Conservation (phyloP, 1,140 invertebrate species). For the Drosophila sproati region DNA sequence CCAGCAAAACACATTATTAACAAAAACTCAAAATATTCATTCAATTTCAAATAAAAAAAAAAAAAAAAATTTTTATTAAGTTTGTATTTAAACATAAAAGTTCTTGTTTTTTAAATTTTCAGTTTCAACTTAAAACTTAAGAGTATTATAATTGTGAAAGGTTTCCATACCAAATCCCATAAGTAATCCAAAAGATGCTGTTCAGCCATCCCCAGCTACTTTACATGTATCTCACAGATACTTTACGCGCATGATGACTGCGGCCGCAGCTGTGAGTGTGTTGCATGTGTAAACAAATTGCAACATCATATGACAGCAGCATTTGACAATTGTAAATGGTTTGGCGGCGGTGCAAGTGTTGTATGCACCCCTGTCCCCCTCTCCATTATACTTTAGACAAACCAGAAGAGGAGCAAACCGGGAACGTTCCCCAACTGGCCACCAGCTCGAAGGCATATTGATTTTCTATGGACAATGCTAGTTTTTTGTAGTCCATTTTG, state of each 20-base stretch:
- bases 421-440: conserved; percentile 29
- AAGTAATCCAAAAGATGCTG: conserved; percentile 13
- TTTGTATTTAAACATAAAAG: too few relatives aligned
- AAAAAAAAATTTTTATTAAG: neutral
- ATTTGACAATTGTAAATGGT: conserved; percentile 82
- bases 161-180: conserved; percentile 26
- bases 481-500: conserved; percentile 4
- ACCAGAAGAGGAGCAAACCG: conserved; percentile 8
- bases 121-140: too few relatives aligned
- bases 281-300: conserved; percentile 78
- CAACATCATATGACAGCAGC: conserved; percentile 77
- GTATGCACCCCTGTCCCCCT: conserved; percentile 11
- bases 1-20: neutral
- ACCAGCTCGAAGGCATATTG: conserved; percentile 21
- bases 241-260: conserved; percentile 34
- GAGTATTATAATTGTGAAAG: conserved; percentile 17
- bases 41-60: neutral
- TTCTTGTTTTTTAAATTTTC: too few relatives aligned
- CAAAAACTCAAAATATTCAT: neutral
- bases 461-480: conserved; percentile 2
- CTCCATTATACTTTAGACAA: conserved; percentile 6
- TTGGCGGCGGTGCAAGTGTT: conserved; percentile 56
- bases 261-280: conserved; percentile 19
- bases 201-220: conserved; percentile 22
- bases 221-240: conserved; percentile 47